phyloP scores from a whole-genome alignment of 2,888 invertebrate species.

The Clistopyga incitator region DNA sequence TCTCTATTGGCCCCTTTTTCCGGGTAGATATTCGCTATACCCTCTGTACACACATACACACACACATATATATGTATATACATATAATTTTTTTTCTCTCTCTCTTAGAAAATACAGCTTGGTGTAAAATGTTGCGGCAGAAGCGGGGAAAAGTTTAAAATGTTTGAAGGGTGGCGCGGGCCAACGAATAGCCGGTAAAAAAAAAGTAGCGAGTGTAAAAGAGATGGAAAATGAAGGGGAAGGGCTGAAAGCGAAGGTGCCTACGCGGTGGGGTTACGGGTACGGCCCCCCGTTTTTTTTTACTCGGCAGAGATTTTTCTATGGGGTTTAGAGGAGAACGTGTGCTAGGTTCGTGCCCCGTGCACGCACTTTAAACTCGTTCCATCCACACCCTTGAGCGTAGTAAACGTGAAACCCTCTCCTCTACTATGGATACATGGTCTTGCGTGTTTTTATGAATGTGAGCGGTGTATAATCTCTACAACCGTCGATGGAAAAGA shows the following conservation, averaged over 20 bases:
- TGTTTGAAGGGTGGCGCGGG: conserved; percentile 79
- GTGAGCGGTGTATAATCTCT: conserved; percentile 41
- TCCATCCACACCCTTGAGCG: conserved; percentile 51
- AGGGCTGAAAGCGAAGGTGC: conserved; percentile 62
- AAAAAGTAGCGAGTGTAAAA: conserved; percentile 32
- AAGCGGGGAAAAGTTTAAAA: conserved; percentile 79
- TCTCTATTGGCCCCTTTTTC: conserved; percentile 42
- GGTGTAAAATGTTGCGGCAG: conserved; percentile 69
- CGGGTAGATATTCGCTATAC: conserved; percentile 5
- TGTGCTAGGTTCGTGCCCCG: conserved; percentile 63
- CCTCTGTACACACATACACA: background rate
- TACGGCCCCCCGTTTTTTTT: conserved; percentile 20
- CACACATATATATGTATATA: background rate
- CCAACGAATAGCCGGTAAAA: conserved; percentile 47
- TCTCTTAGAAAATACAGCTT: background rate
- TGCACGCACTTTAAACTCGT: conserved; percentile 58
- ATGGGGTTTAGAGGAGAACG: conserved; percentile 52
- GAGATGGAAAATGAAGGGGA: conserved; percentile 35
- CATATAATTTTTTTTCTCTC: background rate
- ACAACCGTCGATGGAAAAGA: conserved; percentile 43
- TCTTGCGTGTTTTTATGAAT: conserved; percentile 28
- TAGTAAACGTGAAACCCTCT: conserved; percentile 38
- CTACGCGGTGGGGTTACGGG: conserved; percentile 30
- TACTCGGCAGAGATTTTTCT: conserved; percentile 52
- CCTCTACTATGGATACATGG: conserved; percentile 1